phyloP scores from a whole-genome alignment of 2,113 vertebrate genomes.

The Ameiurus melas region DNA sequence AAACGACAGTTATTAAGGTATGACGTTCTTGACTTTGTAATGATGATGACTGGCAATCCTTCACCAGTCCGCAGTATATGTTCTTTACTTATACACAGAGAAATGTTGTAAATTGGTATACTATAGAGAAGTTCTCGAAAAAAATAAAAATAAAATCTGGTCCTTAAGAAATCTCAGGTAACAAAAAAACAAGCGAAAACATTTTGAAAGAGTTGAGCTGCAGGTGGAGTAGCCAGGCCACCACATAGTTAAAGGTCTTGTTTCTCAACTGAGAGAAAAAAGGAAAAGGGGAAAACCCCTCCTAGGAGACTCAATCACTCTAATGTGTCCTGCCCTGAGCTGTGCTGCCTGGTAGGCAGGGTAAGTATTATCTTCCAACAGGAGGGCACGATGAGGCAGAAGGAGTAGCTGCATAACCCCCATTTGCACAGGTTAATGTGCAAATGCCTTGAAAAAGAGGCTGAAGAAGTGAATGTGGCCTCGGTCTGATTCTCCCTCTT shows the following conservation, averaged over 20 bases:
- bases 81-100: neutral
- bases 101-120: neutral
- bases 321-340: neutral
- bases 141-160: neutral
- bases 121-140: neutral
- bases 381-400: neutral
- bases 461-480: neutral
- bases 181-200: neutral
- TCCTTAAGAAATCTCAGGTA: neutral
- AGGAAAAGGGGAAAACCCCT: neutral
- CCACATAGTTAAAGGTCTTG: neutral
- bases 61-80: neutral
- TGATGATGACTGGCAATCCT: neutral
- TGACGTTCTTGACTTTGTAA: neutral
- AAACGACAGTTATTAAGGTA: neutral
- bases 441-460: neutral
- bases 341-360: neutral
- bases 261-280: neutral
- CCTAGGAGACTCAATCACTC: neutral
- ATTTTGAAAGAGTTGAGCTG: neutral
- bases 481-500: neutral
- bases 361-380: neutral
- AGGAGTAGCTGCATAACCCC: neutral
- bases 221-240: neutral
- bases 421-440: slow-evolving; percentile 15